Conservation (phyloP, 2,888 invertebrate species). For the Rugalucina vietnamica region DNA sequence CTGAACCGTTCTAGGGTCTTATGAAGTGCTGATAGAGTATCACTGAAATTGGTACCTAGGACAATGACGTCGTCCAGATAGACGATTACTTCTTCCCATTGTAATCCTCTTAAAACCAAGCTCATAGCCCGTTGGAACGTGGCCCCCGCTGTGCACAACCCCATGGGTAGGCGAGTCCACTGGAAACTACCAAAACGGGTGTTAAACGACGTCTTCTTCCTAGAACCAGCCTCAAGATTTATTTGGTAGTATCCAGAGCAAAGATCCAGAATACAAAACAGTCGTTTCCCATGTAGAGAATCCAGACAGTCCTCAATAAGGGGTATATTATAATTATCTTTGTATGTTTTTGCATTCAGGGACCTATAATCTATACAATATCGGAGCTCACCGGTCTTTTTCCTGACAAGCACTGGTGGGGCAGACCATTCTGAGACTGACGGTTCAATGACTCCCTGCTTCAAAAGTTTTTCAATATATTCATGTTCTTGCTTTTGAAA, state of each 20-base stretch:
- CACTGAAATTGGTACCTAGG: not conserved
- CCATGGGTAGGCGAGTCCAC: slow-evolving; percentile 43
- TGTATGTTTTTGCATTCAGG: too few relatives aligned
- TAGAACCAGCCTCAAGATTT: slow-evolving; percentile 11
- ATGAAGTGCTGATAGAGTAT: slow-evolving; percentile 7
- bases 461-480: not conserved
- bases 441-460: slow-evolving; percentile 1
- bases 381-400: too few relatives aligned
- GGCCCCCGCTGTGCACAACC: slow-evolving; percentile 52
- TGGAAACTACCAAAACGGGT: slow-evolving; percentile 53
- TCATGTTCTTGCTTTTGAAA: slow-evolving; percentile 5
- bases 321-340: too few relatives aligned
- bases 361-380: too few relatives aligned
- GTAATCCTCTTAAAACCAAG: slow-evolving; percentile 31
- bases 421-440: too few relatives aligned
- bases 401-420: too few relatives aligned
- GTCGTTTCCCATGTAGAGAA: too few relatives aligned
- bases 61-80: slow-evolving; percentile 53
- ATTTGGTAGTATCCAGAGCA: slow-evolving; percentile 21
- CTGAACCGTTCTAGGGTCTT: slow-evolving; percentile 22
- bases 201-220: slow-evolving; percentile 52
- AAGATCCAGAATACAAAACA: too few relatives aligned
- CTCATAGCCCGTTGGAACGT: slow-evolving; percentile 50
- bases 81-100: slow-evolving; percentile 39
- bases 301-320: too few relatives aligned